Evolutionary conservation across 2,888 invertebrate species (phyloP).

Genomic region (Phengaris alcon): DNA sequence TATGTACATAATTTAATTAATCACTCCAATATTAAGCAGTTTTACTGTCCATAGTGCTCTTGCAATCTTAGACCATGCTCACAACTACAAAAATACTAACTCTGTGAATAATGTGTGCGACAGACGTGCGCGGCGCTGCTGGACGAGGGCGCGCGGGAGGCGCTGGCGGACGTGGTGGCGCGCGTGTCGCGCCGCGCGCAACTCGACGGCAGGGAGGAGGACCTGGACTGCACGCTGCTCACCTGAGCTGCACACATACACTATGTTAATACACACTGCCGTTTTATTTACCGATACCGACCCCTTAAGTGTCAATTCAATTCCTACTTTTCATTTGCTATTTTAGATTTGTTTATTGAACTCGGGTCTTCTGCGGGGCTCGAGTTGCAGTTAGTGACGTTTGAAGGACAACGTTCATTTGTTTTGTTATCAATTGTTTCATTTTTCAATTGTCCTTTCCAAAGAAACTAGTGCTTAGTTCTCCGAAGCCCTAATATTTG

Average conservation of each 20-base stretch:
- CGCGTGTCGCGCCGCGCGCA: slow-evolving; percentile 92
- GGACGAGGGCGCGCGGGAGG: slow-evolving; percentile 93
- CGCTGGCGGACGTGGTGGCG: slow-evolving; percentile 91
- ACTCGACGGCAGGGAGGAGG: slow-evolving; percentile 92
- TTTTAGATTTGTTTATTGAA: neutral
- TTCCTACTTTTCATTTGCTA: neutral
- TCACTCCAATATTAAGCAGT: too few species aligned
- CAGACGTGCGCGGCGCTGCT: slow-evolving; percentile 87
- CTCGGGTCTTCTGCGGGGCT: too few species aligned
- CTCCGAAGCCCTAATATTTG: too few species aligned
- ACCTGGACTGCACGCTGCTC: slow-evolving; percentile 94
- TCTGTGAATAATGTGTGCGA: slow-evolving; percentile 35
- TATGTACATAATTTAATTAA: too few species aligned
- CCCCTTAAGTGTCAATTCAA: neutral
- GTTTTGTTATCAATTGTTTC: too few species aligned
- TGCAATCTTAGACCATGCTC: too few species aligned
- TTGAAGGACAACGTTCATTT: too few species aligned
- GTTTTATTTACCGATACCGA: slow-evolving; percentile 22
- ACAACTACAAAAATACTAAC: too few species aligned
- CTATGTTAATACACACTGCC: slow-evolving; percentile 35
- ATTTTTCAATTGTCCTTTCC: too few species aligned
- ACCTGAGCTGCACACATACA: slow-evolving; percentile 78
- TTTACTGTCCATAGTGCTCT: too few species aligned
- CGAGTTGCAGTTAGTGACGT: too few species aligned
- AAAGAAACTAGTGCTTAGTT: too few species aligned